phyloP scores from a whole-genome alignment of 2,888 invertebrate species.

The Metellina segmentata region DNA sequence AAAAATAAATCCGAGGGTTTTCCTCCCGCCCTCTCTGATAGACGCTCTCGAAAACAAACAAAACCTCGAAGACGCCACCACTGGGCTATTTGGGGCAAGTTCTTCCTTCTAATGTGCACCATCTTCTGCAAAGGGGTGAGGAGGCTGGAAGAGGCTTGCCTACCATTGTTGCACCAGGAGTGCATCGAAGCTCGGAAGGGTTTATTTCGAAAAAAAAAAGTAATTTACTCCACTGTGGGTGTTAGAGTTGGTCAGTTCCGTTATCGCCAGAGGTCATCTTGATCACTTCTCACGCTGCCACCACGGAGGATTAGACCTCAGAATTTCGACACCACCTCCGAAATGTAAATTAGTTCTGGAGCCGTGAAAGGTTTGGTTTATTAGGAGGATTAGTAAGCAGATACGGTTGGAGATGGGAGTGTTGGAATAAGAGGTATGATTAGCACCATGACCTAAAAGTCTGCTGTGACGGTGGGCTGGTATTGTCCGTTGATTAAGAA shows the following conservation, averaged over 20 bases:
- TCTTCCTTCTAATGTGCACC: slow-evolving; percentile 14
- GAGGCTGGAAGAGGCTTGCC: background rate
- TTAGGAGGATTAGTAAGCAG: background rate
- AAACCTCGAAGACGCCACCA: slow-evolving; percentile 3
- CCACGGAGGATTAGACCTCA: background rate
- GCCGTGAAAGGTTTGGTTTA: background rate
- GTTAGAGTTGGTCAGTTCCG: slow-evolving; percentile 17
- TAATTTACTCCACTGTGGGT: slow-evolving; percentile 41
- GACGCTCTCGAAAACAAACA: background rate
- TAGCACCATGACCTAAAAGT: slow-evolving; percentile 8
- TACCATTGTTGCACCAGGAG: slow-evolving; percentile 34
- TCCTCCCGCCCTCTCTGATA: background rate
- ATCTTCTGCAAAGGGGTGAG: slow-evolving; percentile 3
- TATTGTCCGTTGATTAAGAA: background rate
- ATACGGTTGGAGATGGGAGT: background rate
- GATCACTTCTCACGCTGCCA: too few relatives aligned
- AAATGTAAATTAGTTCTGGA: slow-evolving; percentile 39
- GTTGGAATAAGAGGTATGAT: background rate
- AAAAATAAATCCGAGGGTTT: background rate
- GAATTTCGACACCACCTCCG: slow-evolving; percentile 6
- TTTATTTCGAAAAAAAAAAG: slow-evolving; percentile 16
- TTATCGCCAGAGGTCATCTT: slow-evolving; percentile 37
- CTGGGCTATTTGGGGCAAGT: slow-evolving; percentile 42
- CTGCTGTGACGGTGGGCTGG: background rate
- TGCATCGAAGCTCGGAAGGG: background rate